Base-by-base conservation (phyloP, 1,140 invertebrate species). In the Papilio polytes region DNA sequence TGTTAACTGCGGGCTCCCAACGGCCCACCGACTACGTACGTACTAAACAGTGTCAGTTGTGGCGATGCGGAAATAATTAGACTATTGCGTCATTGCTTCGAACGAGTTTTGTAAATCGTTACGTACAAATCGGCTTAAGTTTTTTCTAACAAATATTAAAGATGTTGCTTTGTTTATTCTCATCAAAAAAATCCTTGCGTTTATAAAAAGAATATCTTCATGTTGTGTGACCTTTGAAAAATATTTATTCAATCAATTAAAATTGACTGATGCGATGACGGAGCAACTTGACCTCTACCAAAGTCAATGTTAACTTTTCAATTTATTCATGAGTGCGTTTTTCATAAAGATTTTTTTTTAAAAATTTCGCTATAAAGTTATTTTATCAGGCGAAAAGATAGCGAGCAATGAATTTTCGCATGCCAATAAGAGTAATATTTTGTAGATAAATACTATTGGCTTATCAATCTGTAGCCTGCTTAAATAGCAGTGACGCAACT, bases 61-160 rank as follows among this genome's bases (percentile, higher is more conserved):
- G 85, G 81, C 86, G 86, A 91, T 86, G 87, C 90, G 90, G 91
- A 92, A 93, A 92, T 91, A 85, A 91, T 87, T 91, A 90, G 84
- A 89, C 80, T 85, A 88, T 92, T 90, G 87, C 88, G 84, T 92
- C 86, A 91, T 82, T 82, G 81, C 80, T 80, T 80, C 77, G 85
- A 85, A 83, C 80, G 48, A 76, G 80, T 83, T 85, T 85, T 79
- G 82, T 83, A 83, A 85, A 83, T 80, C 74, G 82, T 78, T 41
- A 80, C 78, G 66, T 22, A 74, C 41, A 72, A 63, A 63, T 80
- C 73, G 81, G 82, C 59, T 76, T 80, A 66, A 76, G 74, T n/a
- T 74, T 80, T 81, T 80, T 82, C 66, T 82, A 76, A 44, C 44
- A 82, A 79, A 59, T 26, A 26, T 20, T 51, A 6, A 26, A 41